phyloP scores from a whole-genome alignment of 2,113 vertebrate genomes.

The Chamaetylas fuelleborni region DNA sequence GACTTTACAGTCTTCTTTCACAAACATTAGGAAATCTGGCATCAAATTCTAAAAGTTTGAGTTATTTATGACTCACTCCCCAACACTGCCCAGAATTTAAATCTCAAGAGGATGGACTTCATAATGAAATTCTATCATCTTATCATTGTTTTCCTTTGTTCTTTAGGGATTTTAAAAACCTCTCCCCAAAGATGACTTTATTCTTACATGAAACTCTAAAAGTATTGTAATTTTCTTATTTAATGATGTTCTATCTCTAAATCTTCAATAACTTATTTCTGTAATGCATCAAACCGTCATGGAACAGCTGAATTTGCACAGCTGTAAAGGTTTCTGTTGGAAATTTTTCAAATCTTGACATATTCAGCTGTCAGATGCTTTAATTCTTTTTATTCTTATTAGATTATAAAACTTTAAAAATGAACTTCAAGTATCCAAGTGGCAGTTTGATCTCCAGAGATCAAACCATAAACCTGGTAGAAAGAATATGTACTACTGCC shows the following conservation, averaged over 20 bases:
- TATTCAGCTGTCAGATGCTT: slow-evolving; percentile 31
- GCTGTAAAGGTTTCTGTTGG: slow-evolving; percentile 32
- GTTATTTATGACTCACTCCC: slow-evolving; percentile 29
- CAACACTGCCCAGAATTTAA: background rate
- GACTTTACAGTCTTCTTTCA: background rate
- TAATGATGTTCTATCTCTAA: slow-evolving; percentile 53
- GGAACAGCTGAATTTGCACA: slow-evolving; percentile 33
- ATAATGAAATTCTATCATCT: slow-evolving; percentile 20
- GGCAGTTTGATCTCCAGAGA: background rate
- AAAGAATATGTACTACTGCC: background rate
- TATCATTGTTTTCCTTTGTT: slow-evolving; percentile 22
- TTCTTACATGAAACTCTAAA: background rate
- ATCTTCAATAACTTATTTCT: slow-evolving; percentile 55
- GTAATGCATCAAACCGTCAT: background rate
- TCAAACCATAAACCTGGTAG: background rate
- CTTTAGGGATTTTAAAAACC: background rate
- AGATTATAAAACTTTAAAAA: slow-evolving; percentile 11
- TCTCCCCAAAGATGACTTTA: background rate
- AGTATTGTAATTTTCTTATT: background rate
- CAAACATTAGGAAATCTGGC: slow-evolving; percentile 21
- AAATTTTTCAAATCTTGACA: slow-evolving; percentile 20
- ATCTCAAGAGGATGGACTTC: background rate
- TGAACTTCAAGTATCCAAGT: background rate
- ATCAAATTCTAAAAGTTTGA: background rate
- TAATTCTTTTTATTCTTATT: slow-evolving; percentile 9